Conservation (phyloP, 2,113 vertebrate genomes). For the Apteryx owenii region DNA sequence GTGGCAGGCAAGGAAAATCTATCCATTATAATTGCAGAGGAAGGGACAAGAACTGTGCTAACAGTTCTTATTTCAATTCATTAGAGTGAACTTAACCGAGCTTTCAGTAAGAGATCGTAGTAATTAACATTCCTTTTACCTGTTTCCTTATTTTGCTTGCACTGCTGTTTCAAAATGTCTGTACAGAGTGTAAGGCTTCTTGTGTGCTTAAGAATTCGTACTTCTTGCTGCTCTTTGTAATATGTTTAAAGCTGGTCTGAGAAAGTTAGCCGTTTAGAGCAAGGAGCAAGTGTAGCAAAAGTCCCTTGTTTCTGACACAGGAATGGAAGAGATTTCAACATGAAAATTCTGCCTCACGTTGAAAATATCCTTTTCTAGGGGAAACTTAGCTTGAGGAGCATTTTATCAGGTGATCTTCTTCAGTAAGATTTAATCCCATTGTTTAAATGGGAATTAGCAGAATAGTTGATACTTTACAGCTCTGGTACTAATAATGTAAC, state of each 20-base stretch:
- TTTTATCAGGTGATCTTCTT: slow-evolving; percentile 32
- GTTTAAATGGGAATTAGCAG: slow-evolving; percentile 55
- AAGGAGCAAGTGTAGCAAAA: not conserved
- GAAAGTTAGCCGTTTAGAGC: not conserved
- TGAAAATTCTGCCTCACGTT: not conserved
- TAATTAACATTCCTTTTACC: not conserved
- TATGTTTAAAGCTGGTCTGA: not conserved
- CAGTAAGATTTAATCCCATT: slow-evolving; percentile 44
- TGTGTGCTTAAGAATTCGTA: not conserved
- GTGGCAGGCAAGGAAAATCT: not conserved
- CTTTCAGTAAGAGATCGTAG: not conserved
- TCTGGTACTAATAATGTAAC: slow-evolving; percentile 9
- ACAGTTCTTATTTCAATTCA: not conserved
- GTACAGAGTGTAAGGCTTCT: not conserved
- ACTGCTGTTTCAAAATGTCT: not conserved
- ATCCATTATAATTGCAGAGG: not conserved
- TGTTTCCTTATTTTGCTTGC: not conserved
- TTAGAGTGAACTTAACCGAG: not conserved
- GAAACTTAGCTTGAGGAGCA: slow-evolving; percentile 2
- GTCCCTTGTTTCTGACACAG: not conserved
- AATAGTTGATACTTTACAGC: slow-evolving; percentile 26
- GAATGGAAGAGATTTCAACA: not conserved
- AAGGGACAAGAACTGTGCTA: not conserved
- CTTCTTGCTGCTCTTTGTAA: not conserved
- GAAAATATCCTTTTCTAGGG: slow-evolving; percentile 15